Evolutionary conservation across 2,797 vertebrate species (phyloP).

Genomic region (Buceros bicornis): DNA sequence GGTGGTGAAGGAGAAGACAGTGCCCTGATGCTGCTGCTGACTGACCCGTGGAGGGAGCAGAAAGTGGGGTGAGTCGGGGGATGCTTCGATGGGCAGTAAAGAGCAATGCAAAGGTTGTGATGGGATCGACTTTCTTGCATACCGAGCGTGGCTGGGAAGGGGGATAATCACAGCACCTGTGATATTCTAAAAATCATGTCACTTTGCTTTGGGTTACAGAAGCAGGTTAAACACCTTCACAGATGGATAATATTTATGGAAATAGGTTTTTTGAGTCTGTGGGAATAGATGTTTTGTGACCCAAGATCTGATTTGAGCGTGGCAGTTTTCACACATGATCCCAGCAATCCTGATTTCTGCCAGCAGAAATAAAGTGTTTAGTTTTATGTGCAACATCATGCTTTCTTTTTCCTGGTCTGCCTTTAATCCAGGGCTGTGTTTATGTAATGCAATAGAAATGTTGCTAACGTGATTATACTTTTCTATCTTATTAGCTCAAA

Average conservation of each 20-base stretch:
- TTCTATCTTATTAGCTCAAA: conserved; percentile 74
- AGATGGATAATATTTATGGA: fast-evolving
- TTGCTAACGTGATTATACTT: conserved; percentile 68
- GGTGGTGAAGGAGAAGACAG: background rate
- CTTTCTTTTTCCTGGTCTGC: conserved; percentile 18
- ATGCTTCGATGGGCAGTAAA: background rate
- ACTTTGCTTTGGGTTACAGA: background rate
- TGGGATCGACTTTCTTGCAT: background rate
- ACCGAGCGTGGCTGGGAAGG: background rate
- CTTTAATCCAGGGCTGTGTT: conserved; percentile 38
- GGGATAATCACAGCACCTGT: too few relatives aligned
- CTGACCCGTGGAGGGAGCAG: fast-evolving
- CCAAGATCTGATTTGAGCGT: background rate
- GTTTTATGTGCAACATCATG: background rate
- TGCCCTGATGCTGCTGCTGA: background rate
- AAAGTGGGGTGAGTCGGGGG: too few relatives aligned
- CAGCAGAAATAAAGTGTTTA: background rate
- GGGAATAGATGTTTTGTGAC: background rate
- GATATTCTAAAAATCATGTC: background rate
- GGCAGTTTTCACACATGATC: background rate
- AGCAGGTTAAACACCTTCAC: background rate
- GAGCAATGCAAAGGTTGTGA: background rate
- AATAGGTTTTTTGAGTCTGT: background rate
- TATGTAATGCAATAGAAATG: conserved; percentile 70
- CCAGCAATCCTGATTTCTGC: background rate